These are phyloP conservation scores for Zaprionus obscuricornis DNA, from an alignment of 2,888 invertebrate genomes.

Conservation along the genomic window DNA sequence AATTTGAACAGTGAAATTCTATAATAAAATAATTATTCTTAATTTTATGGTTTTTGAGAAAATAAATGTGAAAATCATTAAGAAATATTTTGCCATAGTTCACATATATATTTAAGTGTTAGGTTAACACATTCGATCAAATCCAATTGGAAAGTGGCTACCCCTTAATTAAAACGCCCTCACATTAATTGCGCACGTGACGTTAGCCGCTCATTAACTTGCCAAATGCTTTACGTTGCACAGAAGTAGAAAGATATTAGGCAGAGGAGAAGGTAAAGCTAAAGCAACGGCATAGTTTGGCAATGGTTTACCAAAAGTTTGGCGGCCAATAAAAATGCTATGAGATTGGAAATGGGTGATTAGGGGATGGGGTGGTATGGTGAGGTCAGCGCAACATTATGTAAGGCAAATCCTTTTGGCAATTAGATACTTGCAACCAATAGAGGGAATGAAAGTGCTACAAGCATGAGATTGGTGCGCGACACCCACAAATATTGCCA, in stretches of 20 bases:
- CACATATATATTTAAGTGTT: too few species aligned
- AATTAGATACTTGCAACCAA: slow-evolving; percentile 72
- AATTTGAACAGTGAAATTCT: too few species aligned
- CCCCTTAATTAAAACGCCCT: slow-evolving; percentile 67
- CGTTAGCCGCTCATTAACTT: slow-evolving; percentile 68
- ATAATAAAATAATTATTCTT: too few species aligned
- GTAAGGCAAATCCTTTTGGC: slow-evolving; percentile 77
- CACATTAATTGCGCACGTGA: slow-evolving; percentile 73
- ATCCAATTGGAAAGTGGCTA: neutral
- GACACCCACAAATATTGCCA: slow-evolving; percentile 71
- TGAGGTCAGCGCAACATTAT: slow-evolving; percentile 68
- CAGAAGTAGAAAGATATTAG: too few species aligned
- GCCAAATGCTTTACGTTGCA: slow-evolving; percentile 42
- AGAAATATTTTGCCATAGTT: too few species aligned
- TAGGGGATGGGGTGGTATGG: too few species aligned
- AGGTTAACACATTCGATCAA: slow-evolving; percentile 27
- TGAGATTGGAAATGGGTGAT: neutral
- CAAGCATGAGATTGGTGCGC: slow-evolving; percentile 5
- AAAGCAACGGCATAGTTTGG: slow-evolving; percentile 52
- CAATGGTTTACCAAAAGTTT: slow-evolving; percentile 53
- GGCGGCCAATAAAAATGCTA: slow-evolving; percentile 54
- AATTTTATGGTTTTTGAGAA: too few species aligned
- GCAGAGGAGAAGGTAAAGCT: neutral
- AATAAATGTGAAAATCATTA: too few species aligned
- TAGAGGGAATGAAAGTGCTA: slow-evolving; percentile 39